A percentile compares a stretch with the other conserved stretches of the same genome.
phyloP scores from a whole-genome alignment of 2,113 vertebrate genomes.

The Eretmochelys imbricata region DNA sequence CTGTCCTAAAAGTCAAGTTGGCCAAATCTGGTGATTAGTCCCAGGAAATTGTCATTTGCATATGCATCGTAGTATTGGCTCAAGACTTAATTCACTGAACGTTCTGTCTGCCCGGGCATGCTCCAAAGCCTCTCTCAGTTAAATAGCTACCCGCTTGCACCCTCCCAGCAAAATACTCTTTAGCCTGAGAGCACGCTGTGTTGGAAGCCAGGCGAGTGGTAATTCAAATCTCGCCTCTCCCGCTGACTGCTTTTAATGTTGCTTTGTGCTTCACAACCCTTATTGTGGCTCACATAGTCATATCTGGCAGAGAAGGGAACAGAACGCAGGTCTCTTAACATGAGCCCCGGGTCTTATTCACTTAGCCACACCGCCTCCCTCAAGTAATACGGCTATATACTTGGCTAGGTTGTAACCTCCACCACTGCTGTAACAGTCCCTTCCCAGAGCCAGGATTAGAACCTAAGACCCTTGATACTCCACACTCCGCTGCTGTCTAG shows the following conservation, averaged over 20 bases:
- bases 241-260: neutral
- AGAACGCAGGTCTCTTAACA: neutral
- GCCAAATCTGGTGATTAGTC: neutral
- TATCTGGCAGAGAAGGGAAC: neutral
- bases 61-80: rapidly evolving
- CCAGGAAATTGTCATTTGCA: neutral
- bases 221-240: neutral
- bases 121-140: neutral
- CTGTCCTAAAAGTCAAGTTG: rapidly evolving
- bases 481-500: too few species aligned
- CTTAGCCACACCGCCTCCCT: neutral
- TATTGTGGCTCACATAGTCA: neutral
- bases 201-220: neutral
- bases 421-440: neutral
- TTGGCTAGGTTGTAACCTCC: neutral
- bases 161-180: neutral
- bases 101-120: neutral
- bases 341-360: neutral
- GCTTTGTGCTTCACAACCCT: neutral
- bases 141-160: neutral
- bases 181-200: rapidly evolving
- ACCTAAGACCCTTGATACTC: neutral
- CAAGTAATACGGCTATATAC: rapidly evolving
- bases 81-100: rapidly evolving
- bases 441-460: neutral